Conservation (phyloP, 35 echinoderm and acorn worm species). For the Anneissia japonica region DNA sequence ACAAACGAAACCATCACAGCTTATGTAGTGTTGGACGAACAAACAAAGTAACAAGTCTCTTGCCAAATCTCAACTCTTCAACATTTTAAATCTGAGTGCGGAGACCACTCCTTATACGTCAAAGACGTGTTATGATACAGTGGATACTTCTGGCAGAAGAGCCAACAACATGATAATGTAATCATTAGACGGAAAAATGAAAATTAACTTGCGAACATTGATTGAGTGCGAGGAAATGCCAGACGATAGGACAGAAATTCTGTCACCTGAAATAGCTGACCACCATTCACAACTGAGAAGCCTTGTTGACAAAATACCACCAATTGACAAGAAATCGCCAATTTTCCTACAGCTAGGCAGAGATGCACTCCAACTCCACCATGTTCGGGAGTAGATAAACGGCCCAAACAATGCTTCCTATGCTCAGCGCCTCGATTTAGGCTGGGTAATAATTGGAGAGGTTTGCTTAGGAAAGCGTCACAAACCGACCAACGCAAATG, state of each 20-base stretch:
- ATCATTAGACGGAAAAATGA: slow-evolving; percentile 1
- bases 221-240: neutral
- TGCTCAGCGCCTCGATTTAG: neutral
- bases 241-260: neutral
- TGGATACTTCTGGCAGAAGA: neutral
- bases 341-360: neutral
- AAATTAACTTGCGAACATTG: neutral
- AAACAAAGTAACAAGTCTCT: neutral
- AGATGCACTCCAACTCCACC: neutral
- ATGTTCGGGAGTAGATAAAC: neutral
- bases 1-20: slow-evolving; percentile 8
- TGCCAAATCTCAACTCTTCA: neutral
- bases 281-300: neutral
- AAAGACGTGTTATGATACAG: neutral
- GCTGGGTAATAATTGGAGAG: neutral
- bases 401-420: neutral
- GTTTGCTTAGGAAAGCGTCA: neutral
- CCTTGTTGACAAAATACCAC: neutral
- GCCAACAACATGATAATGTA: neutral
- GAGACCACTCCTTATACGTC: neutral
- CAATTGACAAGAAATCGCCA: neutral
- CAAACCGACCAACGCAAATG: neutral
- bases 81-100: neutral
- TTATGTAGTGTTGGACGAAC: neutral
- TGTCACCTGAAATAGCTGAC: neutral